Evolutionary conservation across 2,888 invertebrate genomes (phyloP), one percentile per base, ranked within the genome.

Genomic region (Scaptodrosophila latifasciaeformis): DNA sequence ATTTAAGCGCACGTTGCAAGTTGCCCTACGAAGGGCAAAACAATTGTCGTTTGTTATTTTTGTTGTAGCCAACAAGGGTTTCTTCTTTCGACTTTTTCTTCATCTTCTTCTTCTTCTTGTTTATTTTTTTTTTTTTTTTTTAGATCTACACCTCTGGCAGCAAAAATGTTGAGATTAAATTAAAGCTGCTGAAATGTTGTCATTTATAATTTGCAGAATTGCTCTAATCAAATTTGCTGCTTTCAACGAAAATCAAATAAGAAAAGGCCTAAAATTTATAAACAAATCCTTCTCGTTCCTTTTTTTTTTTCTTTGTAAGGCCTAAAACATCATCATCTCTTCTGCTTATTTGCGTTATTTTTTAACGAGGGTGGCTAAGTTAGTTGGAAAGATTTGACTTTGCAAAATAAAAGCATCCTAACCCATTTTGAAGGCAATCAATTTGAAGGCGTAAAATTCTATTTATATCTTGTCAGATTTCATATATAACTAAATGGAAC

Each of bases 201-300:
- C 72, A 72, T 77, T 72, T 68, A 77, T 77, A 72, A 72, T 75
- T 78, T 72, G 65, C 72, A 67, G 72, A 76, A 78, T 75, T 75
- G 78, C 67, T 66, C 79, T 78, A 75, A 75, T 78, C 72, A 75
- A 75, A 75, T 78, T 78, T 27, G 30, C 44, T 5, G 17, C 7
- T 17, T 13, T 24, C 19, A 21, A 12, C 42, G 1, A 24, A 27
- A n/a, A n/a, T n/a, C n/a, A n/a, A n/a, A n/a, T n/a, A n/a, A n/a
- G n/a, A n/a, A n/a, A n/a, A n/a, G n/a, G n/a, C n/a, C n/a, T n/a
- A n/a, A n/a, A n/a, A n/a, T n/a, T n/a, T n/a, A n/a, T n/a, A n/a
- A n/a, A n/a, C 12, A 7, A 19, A n/a, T 24, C 7, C 10, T 9
- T 18, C 9, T 29, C 13, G 29, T 30, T 10, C 29, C 30, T 27